Base-by-base conservation (phyloP, 1,140 invertebrate genomes). In the Bacillus rossius region DNA sequence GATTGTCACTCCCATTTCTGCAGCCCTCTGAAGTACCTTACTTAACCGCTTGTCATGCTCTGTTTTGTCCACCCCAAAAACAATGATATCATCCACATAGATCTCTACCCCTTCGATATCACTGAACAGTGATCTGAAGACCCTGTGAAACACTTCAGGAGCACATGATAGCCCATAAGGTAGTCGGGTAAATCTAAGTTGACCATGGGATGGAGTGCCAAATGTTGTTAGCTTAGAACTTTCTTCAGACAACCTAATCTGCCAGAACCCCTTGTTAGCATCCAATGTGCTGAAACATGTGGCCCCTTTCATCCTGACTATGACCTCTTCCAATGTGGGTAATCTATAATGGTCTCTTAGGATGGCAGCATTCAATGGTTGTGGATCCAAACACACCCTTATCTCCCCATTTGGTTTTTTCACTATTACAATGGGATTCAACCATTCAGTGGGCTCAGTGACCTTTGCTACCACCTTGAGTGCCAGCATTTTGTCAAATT, bases 331-430 rank as follows among this genome's bases (percentile, higher is more conserved):
- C 10, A 67, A 14, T 8, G 61, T 64, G 5, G 61, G 52, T 16
- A 67, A 53, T 38, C 57, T 65, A 52, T 64, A 64, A 59, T 64
- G 37, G n/a, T 61, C 57, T 41, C 68, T 45, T 38, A 58, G 59
- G 29, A 34, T 34, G 4, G 29, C 29, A 7, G 29, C 29, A 34
- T 34, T 34, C 29, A 34, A 34, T 7, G 5, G 73, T 41, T 55
- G 66, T 7, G 70, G 68, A 54, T 74, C 69, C 8, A 75, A 45
- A 55, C 69, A 73, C 20, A 75, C 61, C 56, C 73, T 58, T 1
- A 34, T 34, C 10, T 34, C 29, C 5, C 29, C 29, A 34, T 34
- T 34, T 34, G 29, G 29, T 34, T 34, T 34, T 4, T 10, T 10
- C 29, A 34, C 29, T 34, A 34, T 34, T 4, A 34, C 29, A 10